Percentiles rank a stretch among this genome's conserved stretches.
phyloP scores from a whole-genome alignment of 92 coral and sea anemone genomes.

The Bergia sp. region DNA sequence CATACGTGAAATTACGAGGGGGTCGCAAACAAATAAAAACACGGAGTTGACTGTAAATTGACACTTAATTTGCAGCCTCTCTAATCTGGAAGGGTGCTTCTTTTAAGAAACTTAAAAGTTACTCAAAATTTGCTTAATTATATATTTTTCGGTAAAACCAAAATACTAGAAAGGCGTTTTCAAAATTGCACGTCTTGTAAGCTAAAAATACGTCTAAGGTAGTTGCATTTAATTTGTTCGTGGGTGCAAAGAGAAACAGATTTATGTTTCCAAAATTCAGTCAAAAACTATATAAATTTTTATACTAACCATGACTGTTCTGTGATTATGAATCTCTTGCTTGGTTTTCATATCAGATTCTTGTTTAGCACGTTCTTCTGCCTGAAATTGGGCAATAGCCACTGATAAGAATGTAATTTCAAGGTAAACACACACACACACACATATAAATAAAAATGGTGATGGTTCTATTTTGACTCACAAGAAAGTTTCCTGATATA shows the following conservation, averaged over 20 bases:
- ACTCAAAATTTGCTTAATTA: background rate
- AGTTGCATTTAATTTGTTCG: background rate
- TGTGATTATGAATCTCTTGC: slow-evolving; percentile 89
- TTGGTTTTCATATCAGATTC: slow-evolving; percentile 71
- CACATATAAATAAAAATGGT: background rate
- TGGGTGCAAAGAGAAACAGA: background rate
- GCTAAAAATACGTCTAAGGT: background rate
- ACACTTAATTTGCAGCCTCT: too few species aligned
- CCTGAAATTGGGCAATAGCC: slow-evolving; percentile 41
- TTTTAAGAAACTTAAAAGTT: too few species aligned
- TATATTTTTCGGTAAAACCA: too few species aligned
- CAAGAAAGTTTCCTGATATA: too few species aligned
- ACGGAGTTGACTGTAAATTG: too few species aligned
- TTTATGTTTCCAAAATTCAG: too few species aligned
- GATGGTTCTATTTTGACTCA: background rate
- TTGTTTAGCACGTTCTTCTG: slow-evolving; percentile 78
- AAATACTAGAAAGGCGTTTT: background rate
- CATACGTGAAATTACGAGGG: too few species aligned
- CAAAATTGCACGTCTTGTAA: background rate
- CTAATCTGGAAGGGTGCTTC: background rate
- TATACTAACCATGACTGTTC: slow-evolving; percentile 69
- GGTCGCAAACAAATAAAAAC: too few species aligned
- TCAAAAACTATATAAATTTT: too few species aligned
- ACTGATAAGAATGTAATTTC: background rate
- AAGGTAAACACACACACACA: background rate